A percentile compares a stretch with the other conserved stretches of the same genome.
Conservation (phyloP, 2,888 invertebrate species). For the Harmothoe impar region DNA sequence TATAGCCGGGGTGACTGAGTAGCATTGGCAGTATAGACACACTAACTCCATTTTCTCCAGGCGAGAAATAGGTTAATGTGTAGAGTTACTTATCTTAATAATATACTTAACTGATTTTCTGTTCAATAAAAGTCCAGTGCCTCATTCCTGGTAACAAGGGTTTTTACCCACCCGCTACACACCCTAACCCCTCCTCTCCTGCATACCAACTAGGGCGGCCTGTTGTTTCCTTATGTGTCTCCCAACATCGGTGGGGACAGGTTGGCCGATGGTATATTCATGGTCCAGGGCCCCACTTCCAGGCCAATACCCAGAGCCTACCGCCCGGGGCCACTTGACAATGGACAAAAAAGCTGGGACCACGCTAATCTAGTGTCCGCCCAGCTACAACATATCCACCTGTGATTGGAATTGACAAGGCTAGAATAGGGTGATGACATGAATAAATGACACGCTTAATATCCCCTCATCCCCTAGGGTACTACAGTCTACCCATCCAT, state of each 20-base stretch:
- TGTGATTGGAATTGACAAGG: constrained; percentile 30
- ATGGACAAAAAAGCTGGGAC: background rate
- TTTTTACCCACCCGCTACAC: too few species aligned
- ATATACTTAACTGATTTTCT: too few species aligned
- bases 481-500: too few species aligned
- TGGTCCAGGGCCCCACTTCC: background rate
- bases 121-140: too few species aligned
- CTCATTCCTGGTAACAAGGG: too few species aligned
- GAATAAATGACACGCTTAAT: constrained; percentile 4
- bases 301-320: background rate
- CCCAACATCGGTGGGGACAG: background rate
- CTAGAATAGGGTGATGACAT: constrained; percentile 19
- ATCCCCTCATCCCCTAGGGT: background rate
- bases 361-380: background rate
- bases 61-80: too few species aligned
- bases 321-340: background rate
- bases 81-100: too few species aligned
- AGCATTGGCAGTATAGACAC: too few species aligned
- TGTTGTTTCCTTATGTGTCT: background rate
- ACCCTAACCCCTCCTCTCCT: too few species aligned
- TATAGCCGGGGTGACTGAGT: too few species aligned
- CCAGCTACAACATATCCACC: constrained; percentile 4
- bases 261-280: background rate
- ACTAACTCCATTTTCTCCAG: too few species aligned
- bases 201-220: background rate